Evolutionary conservation across 2,797 vertebrate species (phyloP).

Genomic region (Sphaeramia orbicularis): DNA sequence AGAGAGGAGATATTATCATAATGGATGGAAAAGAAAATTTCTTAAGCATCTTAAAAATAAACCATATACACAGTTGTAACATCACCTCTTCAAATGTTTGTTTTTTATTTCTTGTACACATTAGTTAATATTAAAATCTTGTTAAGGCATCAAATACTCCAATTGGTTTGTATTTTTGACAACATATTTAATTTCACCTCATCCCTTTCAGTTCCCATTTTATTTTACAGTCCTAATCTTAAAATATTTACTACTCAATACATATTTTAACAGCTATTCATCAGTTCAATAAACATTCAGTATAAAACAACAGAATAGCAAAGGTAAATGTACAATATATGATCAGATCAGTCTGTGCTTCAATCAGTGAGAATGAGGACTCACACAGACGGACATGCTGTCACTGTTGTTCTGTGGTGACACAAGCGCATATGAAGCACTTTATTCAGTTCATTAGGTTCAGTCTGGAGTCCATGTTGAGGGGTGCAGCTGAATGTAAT

Average conservation of each 20-base stretch:
- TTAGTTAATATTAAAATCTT: too few species aligned
- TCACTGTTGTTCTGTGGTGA: constrained; percentile 31
- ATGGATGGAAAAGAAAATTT: too few species aligned
- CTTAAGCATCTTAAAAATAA: too few species aligned
- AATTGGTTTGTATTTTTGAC: neutral
- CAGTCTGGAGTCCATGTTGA: constrained; percentile 25
- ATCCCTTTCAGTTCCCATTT: constrained; percentile 47
- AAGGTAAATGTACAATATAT: constrained; percentile 42
- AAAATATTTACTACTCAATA: constrained; percentile 20
- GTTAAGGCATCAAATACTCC: too few species aligned
- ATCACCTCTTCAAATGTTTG: too few species aligned
- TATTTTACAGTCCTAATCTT: constrained; percentile 10
- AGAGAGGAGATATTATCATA: too few species aligned
- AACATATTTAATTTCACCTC: constrained; percentile 21
- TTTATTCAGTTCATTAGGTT: constrained; percentile 34
- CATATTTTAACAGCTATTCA: constrained; percentile 34
- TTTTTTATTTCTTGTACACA: too few species aligned
- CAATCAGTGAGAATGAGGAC: constrained; percentile 1
- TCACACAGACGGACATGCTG: constrained; percentile 8
- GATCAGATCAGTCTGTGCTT: constrained; percentile 5
- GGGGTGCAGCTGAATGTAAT: constrained; percentile 7
- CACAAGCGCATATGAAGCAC: constrained; percentile 5
- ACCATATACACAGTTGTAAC: too few species aligned
- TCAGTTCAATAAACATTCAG: constrained; percentile 22
- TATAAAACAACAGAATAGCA: constrained; percentile 48